Evolutionary conservation across 1,140 invertebrate species (phyloP), one percentile per base, ranked within the genome.

Genomic region (Drosophila ohnishii): DNA sequence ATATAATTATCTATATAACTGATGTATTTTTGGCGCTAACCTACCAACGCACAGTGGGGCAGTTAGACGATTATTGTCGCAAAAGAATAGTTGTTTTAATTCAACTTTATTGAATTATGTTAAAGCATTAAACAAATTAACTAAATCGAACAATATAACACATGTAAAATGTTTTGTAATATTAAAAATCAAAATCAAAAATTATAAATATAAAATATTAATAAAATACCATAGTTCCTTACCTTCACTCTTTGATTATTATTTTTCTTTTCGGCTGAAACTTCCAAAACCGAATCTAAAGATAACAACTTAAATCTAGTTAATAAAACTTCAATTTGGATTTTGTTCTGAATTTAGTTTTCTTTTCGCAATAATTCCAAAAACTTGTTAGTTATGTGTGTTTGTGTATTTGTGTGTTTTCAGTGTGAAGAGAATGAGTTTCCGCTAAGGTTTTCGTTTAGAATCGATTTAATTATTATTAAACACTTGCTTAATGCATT

Each of bases 171-270:
- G n/a, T n/a, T n/a, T n/a, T n/a, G n/a, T n/a, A n/a, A n/a, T n/a
- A n/a, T n/a, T n/a, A n/a, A n/a, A n/a, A n/a, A n/a, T n/a, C n/a
- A n/a, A n/a, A n/a, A n/a, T n/a, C n/a, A n/a, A n/a, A n/a, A n/a
- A n/a, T n/a, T n/a, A n/a, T n/a, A n/a, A n/a, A n/a, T n/a, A n/a
- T n/a, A n/a, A n/a, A n/a, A n/a, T n/a, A 34, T 25, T 56, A 35
- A 50, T 40, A 6, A 14, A 4, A 40, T 40, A 9, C 16, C 9
- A 90, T 75, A 95, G 96, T 87, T 94, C 94, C 93, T 35, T 32
- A 32, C 8, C 30, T 8, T 32, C 7, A 28, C 0, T 28, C 5
- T 28, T 28, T 28, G 25, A 28, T 28, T 28, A 28, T 28, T 28
- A 28, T 28, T 28, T 28, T 25, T 28, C 5, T 28, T 42, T 42